Percentiles rank a stretch among this genome's conserved stretches.
phyloP scores from a whole-genome alignment of 1,140 invertebrate species.

The Drosophila nikananu region DNA sequence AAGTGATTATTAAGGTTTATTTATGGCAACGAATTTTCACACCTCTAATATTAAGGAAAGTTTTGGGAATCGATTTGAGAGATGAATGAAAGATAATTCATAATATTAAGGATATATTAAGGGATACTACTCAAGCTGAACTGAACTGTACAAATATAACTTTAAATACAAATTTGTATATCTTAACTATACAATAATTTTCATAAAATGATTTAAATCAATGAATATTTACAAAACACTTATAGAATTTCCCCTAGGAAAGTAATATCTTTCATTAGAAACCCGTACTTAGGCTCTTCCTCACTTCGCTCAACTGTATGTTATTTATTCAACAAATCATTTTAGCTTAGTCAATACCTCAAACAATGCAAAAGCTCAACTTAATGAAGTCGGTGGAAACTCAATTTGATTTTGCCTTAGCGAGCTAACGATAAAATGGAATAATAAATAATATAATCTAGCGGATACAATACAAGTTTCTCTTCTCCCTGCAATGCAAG shows the following conservation, averaged over 20 bases:
- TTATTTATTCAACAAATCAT: not conserved
- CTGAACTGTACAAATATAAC: too few species aligned
- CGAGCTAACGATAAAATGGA: slow-evolving; percentile 27
- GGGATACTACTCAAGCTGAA: not conserved
- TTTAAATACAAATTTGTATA: too few species aligned
- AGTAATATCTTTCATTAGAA: not conserved
- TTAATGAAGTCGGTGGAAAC: slow-evolving; percentile 33
- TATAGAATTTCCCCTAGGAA: not conserved
- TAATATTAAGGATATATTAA: not conserved
- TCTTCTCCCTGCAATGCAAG: not conserved
- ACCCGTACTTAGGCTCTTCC: not conserved
- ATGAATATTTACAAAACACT: not conserved
- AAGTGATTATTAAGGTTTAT: slow-evolving; percentile 7
- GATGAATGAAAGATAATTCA: not conserved
- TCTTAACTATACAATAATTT: not conserved
- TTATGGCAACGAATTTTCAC: not conserved
- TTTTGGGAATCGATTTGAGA: not conserved
- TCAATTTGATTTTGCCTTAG: slow-evolving; percentile 50
- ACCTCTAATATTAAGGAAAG: not conserved
- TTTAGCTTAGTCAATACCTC: slow-evolving; percentile 10
- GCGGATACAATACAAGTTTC: slow-evolving; percentile 35
- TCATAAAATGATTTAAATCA: not conserved
- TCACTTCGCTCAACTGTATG: not conserved
- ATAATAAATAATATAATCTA: slow-evolving; percentile 41
- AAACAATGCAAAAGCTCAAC: slow-evolving; percentile 32